Base-by-base conservation (phyloP, 2,797 vertebrate species). In the Pangasius mekongensis region DNA sequence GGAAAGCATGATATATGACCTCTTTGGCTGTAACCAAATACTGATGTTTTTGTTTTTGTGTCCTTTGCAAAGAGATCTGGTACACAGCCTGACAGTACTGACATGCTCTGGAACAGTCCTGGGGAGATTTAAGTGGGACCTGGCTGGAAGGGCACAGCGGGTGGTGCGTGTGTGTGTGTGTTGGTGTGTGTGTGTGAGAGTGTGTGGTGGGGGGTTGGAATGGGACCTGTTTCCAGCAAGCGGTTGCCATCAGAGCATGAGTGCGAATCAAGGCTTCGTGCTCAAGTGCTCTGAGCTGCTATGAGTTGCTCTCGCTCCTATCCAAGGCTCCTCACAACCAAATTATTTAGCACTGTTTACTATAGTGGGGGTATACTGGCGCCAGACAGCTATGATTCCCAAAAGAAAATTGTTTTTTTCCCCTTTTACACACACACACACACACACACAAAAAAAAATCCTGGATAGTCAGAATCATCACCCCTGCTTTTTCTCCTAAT, bases 331-430 rank as follows among this genome's bases (percentile, higher is more conserved):
- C 89, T 94, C 94, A 94, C 27, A 93, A 92, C 93, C 90, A 94
- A 93, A 95, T 95, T 94, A 95, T 95, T 95, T 94, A 94, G 92
- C 93, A 91, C 90, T 95, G 95, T 96, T 97, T 96, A 95, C 95
- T 94, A 94, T 95, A 95, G 91, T 92, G 93, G 95, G 94, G 92
- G 94, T 93, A 92, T 89, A 87, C 94, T 95, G 95, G 95, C 94
- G 94, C 95, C 95, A 96, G 93, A 49, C 73, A 76, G 43, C 73
- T 76, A 7, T 3, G 73, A 76, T 49, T 49, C 73, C 24, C 24
- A 14, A 71, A 71, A 49, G 73, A 49, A 49, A n/a, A 49, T 6
- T 3, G 36, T 22, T 20, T 22, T 39, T 22, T 39, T 10, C 18
- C 14, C 18, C 33, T 39, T 20, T 5, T 24, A 33, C 13, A 30